Evolutionary conservation across 2,797 vertebrate species (phyloP), one percentile per base, ranked within the genome.

Genomic region (Huso huso): DNA sequence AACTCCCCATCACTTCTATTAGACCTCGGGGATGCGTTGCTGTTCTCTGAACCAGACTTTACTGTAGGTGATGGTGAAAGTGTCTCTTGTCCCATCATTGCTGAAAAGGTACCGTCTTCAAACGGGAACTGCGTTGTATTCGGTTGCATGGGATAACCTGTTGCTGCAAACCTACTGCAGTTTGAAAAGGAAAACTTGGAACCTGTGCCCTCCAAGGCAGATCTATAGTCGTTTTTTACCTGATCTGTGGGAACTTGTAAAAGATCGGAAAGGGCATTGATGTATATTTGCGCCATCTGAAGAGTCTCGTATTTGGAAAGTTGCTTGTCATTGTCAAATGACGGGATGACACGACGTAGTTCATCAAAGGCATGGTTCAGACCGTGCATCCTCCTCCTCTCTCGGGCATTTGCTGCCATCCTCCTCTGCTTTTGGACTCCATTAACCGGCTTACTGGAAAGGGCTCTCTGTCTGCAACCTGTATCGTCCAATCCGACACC

Each of bases 231-330:
- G 73, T 78, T 74, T 70, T 86, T 86, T 77, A 79, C 82, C 74
- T 83, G 73, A 70, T 71, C 78, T 69, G 63, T 73, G 73, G 89
- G 63, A 53, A 84, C 86, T 66, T 94, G 80, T 50, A 98, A 89
- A 69, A 98, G 87, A 59, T 98, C 96, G 0, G 94, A 93, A 74
- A 98, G 82, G 4, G 95, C 96, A 72, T 91, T 97, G 83, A 98
- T 98, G 88, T 98, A 98, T 82, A 97, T 98, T 81, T 97, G 95
- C 7, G 95, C 95, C 95, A 98, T 97, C 83, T 98, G 95, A 63
- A 98, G 78, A 13, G 96, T 98, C 78, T 98, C 95, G 58, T 98
- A 98, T 72, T 98, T 98, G 79, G 95, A 98, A 62, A 98, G 91
- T 78, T 98, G 97, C 83, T 97, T 98, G 87, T 98, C 95, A 79